These are phyloP conservation scores for Balaenoptera acutorostrata DNA, from an alignment of 2,113 vertebrate species.

Conservation along the genomic window DNA sequence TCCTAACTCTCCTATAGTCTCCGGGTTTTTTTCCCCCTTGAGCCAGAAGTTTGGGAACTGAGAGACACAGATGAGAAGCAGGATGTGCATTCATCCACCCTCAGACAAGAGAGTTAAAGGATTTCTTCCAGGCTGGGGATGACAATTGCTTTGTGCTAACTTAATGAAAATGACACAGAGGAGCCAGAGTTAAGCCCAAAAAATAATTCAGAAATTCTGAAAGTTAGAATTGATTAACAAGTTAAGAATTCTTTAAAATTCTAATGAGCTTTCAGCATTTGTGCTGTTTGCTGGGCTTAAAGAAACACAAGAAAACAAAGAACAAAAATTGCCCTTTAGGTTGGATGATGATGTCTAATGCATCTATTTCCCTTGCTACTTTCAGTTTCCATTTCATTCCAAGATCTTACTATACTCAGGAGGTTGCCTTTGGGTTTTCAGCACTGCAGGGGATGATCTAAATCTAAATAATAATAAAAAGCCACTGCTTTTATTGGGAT, in stretches of 20 bases:
- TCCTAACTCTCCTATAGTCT: not conserved
- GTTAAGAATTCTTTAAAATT: slow-evolving; percentile 37
- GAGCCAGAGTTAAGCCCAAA: not conserved
- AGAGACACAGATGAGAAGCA: slow-evolving; percentile 13
- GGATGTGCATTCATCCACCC: slow-evolving; percentile 52
- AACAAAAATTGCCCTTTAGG: not conserved
- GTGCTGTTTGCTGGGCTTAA: slow-evolving; percentile 23
- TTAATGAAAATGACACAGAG: slow-evolving; percentile 48
- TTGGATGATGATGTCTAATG: not conserved
- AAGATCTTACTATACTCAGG: slow-evolving; percentile 23
- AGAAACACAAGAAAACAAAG: not conserved
- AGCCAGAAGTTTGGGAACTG: slow-evolving; percentile 51
- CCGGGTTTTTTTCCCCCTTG: not conserved
- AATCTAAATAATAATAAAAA: slow-evolving; percentile 75
- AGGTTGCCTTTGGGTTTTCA: slow-evolving; percentile 55
- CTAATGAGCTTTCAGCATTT: not conserved
- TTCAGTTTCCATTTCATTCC: slow-evolving; percentile 39
- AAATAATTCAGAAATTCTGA: not conserved
- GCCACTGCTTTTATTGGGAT: slow-evolving; percentile 62
- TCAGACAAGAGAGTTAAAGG: not conserved
- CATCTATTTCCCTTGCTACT: not conserved
- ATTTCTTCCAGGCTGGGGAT: not conserved
- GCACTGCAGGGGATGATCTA: slow-evolving; percentile 63
- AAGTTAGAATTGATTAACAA: slow-evolving; percentile 29
- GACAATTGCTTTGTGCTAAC: not conserved